phyloP scores from a whole-genome alignment of 2,113 vertebrate species.

The Thalassoma bifasciatum region DNA sequence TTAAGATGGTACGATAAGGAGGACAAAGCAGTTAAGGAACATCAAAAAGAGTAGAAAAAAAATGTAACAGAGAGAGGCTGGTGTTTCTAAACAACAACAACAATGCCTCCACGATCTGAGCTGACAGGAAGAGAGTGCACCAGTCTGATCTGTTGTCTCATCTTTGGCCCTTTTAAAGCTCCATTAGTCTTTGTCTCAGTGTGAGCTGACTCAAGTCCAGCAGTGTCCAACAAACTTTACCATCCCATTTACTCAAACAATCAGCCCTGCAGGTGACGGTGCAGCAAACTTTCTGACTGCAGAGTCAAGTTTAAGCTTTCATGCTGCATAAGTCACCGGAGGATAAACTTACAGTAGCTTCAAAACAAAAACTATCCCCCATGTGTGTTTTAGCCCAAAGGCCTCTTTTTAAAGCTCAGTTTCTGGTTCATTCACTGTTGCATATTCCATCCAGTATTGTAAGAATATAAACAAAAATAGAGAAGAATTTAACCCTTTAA shows the following conservation, averaged over 20 bases:
- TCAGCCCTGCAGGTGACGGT: neutral
- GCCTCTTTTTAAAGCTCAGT: too few relatives aligned
- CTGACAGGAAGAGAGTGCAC: constrained; percentile 10
- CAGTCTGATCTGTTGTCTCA: neutral
- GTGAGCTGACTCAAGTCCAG: neutral
- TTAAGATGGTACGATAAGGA: constrained; percentile 21
- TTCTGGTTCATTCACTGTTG: too few relatives aligned
- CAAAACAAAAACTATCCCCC: too few relatives aligned
- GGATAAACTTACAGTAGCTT: too few relatives aligned
- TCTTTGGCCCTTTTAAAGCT: too few relatives aligned
- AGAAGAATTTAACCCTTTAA: too few relatives aligned
- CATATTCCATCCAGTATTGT: too few relatives aligned
- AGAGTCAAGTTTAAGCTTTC: neutral
- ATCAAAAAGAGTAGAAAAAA: neutral
- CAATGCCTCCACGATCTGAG: neutral
- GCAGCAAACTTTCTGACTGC: neutral
- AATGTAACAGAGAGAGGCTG: neutral
- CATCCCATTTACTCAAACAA: constrained; percentile 10
- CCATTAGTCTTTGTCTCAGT: too few relatives aligned
- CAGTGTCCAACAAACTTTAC: neutral
- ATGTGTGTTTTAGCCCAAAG: too few relatives aligned
- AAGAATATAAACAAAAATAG: too few relatives aligned
- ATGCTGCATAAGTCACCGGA: too few relatives aligned
- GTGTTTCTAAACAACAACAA: neutral
- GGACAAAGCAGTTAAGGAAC: constrained; percentile 1